phyloP scores from a whole-genome alignment of 2,888 invertebrate species.

The Thera obeliscata region DNA sequence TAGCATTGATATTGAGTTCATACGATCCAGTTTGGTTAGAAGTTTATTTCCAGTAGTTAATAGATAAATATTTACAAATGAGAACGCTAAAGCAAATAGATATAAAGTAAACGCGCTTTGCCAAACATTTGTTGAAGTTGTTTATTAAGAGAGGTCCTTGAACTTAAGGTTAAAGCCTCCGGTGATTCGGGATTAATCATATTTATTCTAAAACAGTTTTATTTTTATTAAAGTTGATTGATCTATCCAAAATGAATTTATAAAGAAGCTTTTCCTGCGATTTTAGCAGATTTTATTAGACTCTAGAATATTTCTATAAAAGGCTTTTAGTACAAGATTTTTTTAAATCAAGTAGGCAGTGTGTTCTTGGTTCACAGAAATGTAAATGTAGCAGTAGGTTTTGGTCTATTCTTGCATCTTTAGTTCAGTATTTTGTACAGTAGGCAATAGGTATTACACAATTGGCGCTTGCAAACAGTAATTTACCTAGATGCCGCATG shows the following conservation, averaged over 20 bases:
- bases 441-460: slow-evolving; percentile 14
- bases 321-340: too few species aligned
- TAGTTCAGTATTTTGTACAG: slow-evolving; percentile 9
- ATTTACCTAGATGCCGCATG: slow-evolving; percentile 29
- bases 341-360: too few species aligned
- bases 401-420: neutral
- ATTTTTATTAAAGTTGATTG: slow-evolving; percentile 4
- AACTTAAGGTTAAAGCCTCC: slow-evolving; percentile 22
- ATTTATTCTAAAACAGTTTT: slow-evolving; percentile 3
- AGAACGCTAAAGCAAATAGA: slow-evolving; percentile 19
- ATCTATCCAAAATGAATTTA: slow-evolving; percentile 1
- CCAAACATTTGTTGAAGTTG: slow-evolving; percentile 22
- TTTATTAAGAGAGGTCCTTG: slow-evolving; percentile 36
- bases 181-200: slow-evolving; percentile 12
- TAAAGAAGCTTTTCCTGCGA: too few species aligned
- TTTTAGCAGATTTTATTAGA: too few species aligned
- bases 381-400: too few species aligned
- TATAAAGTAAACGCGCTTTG: slow-evolving; percentile 25
- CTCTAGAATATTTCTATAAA: too few species aligned
- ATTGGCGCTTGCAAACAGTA: slow-evolving; percentile 17
- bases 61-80: slow-evolving; percentile 33
- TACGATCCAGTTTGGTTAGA: neutral
- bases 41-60: slow-evolving; percentile 10
- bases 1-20: slow-evolving; percentile 3
- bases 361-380: too few species aligned